phyloP scores from a whole-genome alignment of 2,113 vertebrate species.

The Donacobius atricapilla region DNA sequence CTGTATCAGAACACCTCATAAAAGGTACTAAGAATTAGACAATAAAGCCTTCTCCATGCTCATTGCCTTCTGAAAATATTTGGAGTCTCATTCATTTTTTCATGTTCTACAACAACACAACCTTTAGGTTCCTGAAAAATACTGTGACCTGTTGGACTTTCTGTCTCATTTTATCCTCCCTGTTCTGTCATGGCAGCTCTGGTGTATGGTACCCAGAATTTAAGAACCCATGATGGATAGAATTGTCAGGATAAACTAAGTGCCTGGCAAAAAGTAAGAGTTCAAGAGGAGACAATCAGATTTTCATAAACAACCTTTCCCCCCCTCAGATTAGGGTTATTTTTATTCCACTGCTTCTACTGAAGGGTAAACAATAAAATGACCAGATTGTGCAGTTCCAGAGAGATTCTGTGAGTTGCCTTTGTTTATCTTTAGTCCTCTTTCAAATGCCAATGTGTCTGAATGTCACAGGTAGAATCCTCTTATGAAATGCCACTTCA shows the following conservation, averaged over 20 bases:
- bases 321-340: background rate
- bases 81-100: no score
- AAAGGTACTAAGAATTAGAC: no score
- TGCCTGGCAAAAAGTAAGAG: background rate
- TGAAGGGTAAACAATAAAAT: background rate
- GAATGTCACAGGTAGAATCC: background rate
- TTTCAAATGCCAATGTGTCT: constrained; percentile 5
- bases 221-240: background rate
- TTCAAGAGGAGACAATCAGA: background rate
- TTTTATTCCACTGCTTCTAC: background rate
- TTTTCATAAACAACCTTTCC: background rate
- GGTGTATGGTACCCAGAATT: background rate
- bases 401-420: background rate
- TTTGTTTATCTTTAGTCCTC: background rate
- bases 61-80: no score
- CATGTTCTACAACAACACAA: no score
- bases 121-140: background rate
- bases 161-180: background rate
- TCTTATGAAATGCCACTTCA: constrained; percentile 20
- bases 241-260: background rate
- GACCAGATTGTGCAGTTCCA: background rate
- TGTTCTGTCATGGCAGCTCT: background rate
- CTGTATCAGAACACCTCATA: no score
- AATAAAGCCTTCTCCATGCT: no score
- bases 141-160: background rate